Conservation (phyloP, 2,113 vertebrate genomes). For the Fulmarus glacialis region DNA sequence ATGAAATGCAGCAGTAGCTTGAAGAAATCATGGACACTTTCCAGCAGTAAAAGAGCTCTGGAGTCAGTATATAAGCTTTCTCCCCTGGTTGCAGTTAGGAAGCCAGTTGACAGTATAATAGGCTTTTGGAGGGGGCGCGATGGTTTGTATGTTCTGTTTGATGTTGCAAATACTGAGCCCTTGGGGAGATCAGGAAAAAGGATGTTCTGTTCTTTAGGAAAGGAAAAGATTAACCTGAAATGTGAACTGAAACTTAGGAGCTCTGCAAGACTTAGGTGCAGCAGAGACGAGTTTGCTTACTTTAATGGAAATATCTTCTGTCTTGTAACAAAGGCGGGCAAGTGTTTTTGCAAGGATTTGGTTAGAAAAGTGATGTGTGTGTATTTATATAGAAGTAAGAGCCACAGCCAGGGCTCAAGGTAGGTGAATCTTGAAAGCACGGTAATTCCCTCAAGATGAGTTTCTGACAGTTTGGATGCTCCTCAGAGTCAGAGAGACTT, state of each 20-base stretch:
- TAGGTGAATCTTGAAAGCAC: background rate
- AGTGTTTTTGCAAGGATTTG: slow-evolving; percentile 62
- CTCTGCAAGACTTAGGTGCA: slow-evolving; percentile 61
- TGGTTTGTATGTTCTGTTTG: slow-evolving; percentile 79
- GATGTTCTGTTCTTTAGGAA: slow-evolving; percentile 78
- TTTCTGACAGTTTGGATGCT: background rate
- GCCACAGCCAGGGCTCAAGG: background rate
- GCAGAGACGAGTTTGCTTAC: slow-evolving; percentile 53
- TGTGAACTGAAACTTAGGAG: slow-evolving; percentile 70
- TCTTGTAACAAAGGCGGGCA: background rate
- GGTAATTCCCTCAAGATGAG: background rate
- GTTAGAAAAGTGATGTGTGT: background rate
- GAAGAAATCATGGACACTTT: slow-evolving; percentile 71
- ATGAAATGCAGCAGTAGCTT: slow-evolving; percentile 74
- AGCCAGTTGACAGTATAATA: slow-evolving; percentile 76
- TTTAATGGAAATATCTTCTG: slow-evolving; percentile 58
- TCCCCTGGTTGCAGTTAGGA: slow-evolving; percentile 76
- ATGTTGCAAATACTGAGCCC: slow-evolving; percentile 77
- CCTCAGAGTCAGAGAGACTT: background rate
- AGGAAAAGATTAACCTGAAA: slow-evolving; percentile 81
- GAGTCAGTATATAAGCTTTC: slow-evolving; percentile 70
- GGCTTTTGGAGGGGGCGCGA: slow-evolving; percentile 68
- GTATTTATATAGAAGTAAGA: background rate
- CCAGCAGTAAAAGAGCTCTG: slow-evolving; percentile 67
- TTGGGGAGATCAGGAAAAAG: slow-evolving; percentile 71